Evolutionary conservation across 2,797 vertebrate genomes (phyloP), one percentile per base, ranked within the genome.

Genomic region (Poeciliopsis turneri): DNA sequence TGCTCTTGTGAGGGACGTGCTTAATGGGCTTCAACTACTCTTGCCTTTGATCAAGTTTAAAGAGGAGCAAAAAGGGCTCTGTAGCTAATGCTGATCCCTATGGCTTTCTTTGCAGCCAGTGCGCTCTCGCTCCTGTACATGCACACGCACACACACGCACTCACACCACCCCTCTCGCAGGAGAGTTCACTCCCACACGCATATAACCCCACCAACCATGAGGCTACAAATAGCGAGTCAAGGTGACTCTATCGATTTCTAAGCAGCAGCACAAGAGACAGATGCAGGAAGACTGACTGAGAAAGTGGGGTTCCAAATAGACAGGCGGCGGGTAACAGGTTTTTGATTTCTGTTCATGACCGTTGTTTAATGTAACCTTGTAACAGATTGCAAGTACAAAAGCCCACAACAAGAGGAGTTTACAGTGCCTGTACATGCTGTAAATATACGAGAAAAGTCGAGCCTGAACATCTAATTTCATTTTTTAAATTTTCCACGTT

Each of bases 191-290:
- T 88, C 89, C 77, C 89, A 91, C 90, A 92, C 90, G 87, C 86
- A 86, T 74, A 91, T 90, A 93, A 92, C 90, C 92, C 89, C 91
- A 92, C 92, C 92, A 92, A 92, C 89, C 89, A 85, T 82, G 87
- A 89, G 92, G 91, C 95, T 95, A 95, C 95, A 95, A 95, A 95
- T 94, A 95, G 93, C 95, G 87, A 95, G 93, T 93, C 95, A 96
- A 96, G 95, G 95, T 96, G 95, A 96, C 95, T 96, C 91, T 91
- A 96, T 96, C 89, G 95, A 96, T 96, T 93, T 92, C 88, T 80
- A 90, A 93, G 93, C 92, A 93, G 90, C 85, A 87, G 90, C 77
- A 57, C 86, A 85, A 82, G 80, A 84, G 82, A 82, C 16, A 84
- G 75, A 78, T 39, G 83, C 70, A 89, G 57, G 81, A 77, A 82